Evolutionary conservation across 2,113 vertebrate genomes (phyloP), one percentile per base, ranked within the genome.

Genomic region (Cygnus atratus): DNA sequence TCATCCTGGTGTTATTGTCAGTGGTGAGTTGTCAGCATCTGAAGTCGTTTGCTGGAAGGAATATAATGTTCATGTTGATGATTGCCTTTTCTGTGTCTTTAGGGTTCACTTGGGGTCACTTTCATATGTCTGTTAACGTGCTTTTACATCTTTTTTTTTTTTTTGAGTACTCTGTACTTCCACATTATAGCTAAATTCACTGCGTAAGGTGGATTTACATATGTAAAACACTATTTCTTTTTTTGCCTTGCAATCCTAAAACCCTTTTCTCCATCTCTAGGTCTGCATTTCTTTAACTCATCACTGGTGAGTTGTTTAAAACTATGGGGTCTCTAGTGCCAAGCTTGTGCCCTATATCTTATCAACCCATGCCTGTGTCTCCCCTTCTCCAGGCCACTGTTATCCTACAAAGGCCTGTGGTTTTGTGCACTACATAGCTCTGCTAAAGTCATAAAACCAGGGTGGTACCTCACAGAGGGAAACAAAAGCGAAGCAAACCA

Each of bases 21-120:
- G 39, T 25, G 65, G 59, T 0, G 0, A 58, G 15, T 16, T 88
- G 24, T 50, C 37, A 59, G 18, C 43, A 33, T 28, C 18, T 13
- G 2, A 21, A 77, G 9, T 55, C 18, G 16, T 89, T 81, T 71
- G 10, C 37, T 8, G 10, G 31, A 9, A 59, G 9, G 7, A 81
- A 82, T 26, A 10, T 11, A 39, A 17, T 2, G 6, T n/a, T 81
- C 15, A 28, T 17, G 31, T 58, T 7, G 31, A n/a, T 29, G 3
- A 58, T 79, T 71, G 70, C 55, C 29, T 66, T 33, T 29, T 77
- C 74, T 54, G 5, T 48, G 13, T 58, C 21, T 29, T 22, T 57
- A 33, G 18, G 21, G 41, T 55, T 78, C 5, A 10, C 55, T 62
- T 2, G 0, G 15, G 5, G 9, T 84, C 31, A 19, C 13, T 92